These are phyloP conservation scores for Grus americana DNA, from an alignment of 2,113 vertebrate species.

Conservation along the genomic window DNA sequence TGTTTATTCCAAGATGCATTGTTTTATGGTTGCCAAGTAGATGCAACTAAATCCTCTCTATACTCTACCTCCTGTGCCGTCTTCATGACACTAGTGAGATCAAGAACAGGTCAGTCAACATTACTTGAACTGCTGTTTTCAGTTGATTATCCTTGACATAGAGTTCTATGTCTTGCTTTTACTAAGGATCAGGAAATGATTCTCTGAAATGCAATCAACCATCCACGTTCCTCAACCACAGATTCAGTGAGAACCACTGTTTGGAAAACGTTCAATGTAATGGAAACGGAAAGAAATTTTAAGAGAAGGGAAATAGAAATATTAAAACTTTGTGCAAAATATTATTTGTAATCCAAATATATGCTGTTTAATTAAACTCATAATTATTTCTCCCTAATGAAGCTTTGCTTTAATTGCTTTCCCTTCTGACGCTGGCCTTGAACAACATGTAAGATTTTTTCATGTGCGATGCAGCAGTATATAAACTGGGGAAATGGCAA, in stretches of 20 bases:
- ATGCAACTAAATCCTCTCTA: background rate
- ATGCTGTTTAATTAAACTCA: background rate
- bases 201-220: background rate
- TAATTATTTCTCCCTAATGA: background rate
- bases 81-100: background rate
- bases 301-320: background rate
- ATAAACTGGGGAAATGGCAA: background rate
- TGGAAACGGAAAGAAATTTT: background rate
- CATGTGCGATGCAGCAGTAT: background rate
- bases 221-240: background rate
- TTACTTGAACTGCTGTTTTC: background rate
- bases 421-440: background rate
- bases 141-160: background rate
- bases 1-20: background rate
- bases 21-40: background rate
- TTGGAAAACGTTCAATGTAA: background rate
- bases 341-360: background rate
- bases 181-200: background rate
- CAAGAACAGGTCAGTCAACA: background rate
- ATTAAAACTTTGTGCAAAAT: background rate
- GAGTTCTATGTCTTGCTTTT: background rate
- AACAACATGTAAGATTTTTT: background rate
- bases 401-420: background rate
- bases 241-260: background rate
- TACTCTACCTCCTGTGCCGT: background rate